Percentiles rank a stretch among this genome's conserved stretches.
These are phyloP conservation scores for Cyphomyrus discorhynchus DNA, from an alignment of 2,113 vertebrate species.

Conservation along the genomic window DNA sequence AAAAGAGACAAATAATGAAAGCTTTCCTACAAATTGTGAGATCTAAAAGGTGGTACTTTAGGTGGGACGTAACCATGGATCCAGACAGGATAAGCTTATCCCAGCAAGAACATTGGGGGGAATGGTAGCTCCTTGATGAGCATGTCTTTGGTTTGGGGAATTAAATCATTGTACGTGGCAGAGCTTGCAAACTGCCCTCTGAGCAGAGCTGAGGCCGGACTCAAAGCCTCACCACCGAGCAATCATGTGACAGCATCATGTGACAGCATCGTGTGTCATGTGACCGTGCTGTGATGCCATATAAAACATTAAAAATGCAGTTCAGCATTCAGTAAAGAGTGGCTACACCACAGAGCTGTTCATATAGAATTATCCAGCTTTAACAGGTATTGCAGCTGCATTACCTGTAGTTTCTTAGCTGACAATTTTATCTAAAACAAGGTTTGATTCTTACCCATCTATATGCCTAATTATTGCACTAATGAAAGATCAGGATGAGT, in stretches of 20 bases:
- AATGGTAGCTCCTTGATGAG: not conserved
- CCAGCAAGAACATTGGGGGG: not conserved
- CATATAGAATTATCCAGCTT: not conserved
- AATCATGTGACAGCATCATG: not conserved
- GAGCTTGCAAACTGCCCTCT: not conserved
- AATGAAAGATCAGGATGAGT: not conserved
- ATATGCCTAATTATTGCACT: not conserved
- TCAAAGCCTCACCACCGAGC: not conserved
- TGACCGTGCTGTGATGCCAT: not conserved
- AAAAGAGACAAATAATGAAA: not conserved
- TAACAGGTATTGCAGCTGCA: not conserved
- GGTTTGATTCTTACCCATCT: not conserved
- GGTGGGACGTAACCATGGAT: not conserved
- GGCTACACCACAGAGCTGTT: not conserved
- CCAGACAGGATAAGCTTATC: not conserved
- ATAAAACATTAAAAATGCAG: not conserved
- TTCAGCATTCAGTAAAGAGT: not conserved
- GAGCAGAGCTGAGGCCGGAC: not conserved
- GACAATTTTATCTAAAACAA: not conserved
- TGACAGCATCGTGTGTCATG: not conserved
- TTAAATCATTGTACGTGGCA: not conserved
- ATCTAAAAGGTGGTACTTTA: not conserved
- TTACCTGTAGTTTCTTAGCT: not conserved
- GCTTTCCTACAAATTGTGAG: not conserved
- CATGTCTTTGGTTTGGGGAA: not conserved